These are phyloP conservation scores for Phaonia tiefii DNA, from an alignment of 2,888 invertebrate species.

Conservation along the genomic window DNA sequence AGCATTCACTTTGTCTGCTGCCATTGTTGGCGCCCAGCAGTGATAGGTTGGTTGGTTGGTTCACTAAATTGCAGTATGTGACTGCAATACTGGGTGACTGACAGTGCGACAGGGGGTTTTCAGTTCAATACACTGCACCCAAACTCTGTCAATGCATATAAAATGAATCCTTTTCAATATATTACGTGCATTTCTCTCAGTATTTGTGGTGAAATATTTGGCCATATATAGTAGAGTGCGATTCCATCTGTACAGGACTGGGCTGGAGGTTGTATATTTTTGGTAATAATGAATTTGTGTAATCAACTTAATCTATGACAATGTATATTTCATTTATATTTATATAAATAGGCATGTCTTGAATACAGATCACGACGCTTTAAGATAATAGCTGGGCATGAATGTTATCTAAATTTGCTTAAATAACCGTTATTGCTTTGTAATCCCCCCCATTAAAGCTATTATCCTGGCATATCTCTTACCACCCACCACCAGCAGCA, in stretches of 20 bases:
- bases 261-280: too few species aligned
- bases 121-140: background rate
- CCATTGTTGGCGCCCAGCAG: background rate
- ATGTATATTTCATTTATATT: too few species aligned
- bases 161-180: slow-evolving; percentile 22
- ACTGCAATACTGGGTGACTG: background rate
- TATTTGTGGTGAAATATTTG: too few species aligned
- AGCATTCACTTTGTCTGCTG: slow-evolving; percentile 15
- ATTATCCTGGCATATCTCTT: too few species aligned
- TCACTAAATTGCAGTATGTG: background rate
- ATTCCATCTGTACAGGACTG: background rate
- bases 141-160: background rate
- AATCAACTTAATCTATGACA: too few species aligned
- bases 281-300: too few species aligned
- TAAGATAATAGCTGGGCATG: background rate
- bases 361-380: background rate
- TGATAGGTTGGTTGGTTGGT: too few species aligned
- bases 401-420: background rate
- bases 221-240: background rate
- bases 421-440: background rate
- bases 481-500: background rate
- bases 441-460: too few species aligned
- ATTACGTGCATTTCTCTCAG: background rate
- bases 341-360: background rate
- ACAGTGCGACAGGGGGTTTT: background rate